Evolutionary conservation across 2,888 invertebrate genomes (phyloP), one percentile per base, ranked within the genome.

Genomic region (Volucella inanis): DNA sequence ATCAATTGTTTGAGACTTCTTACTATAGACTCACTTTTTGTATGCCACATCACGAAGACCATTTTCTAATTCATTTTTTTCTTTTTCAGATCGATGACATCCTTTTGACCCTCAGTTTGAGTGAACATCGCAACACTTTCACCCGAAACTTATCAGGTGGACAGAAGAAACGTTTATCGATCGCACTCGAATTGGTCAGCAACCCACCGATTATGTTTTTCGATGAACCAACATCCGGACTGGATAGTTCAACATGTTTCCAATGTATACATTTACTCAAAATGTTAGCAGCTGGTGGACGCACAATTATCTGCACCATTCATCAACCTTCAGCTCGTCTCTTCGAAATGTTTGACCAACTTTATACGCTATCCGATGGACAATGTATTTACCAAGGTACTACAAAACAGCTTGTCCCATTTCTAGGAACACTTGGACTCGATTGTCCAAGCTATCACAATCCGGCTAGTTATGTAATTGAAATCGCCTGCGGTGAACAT

Each of bases 171-270:
- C 95, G 98, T 88, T 94, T 98, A 1, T 98, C 98, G 0, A 98
- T 98, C 84, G 98, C 98, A 15, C 93, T 98, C 87, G 98, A 98
- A 92, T 93, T 98, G 88, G 98, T 98, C 88, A 98, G 98, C 93
- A 98, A 98, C 92, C 98, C 98, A 10, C 98, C 98, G 0, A 96
- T 98, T 86, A 98, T 98, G 98, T 98, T 98, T 93, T 98, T 98
- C 91, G 98, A 98, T 91, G 98, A 98, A 92, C 98, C 98, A 0
- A 98, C 98, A 87, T 98, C 98, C 87, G 98, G 98, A 3, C 92
- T 99, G 90, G 98, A 99, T 93, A 98, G 98, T 88, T 97, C 98
- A 0, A 98, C 98, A 0, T 98, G 98, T 90, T 98, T 97, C 93
- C 98, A 98, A 92, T 98, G 98, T 90, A 97, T 98, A 87, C 95